Percentiles rank a stretch among this genome's conserved stretches.
Evolutionary conservation across 2,113 vertebrate genomes (phyloP).

Genomic region (Hemicordylus capensis): DNA sequence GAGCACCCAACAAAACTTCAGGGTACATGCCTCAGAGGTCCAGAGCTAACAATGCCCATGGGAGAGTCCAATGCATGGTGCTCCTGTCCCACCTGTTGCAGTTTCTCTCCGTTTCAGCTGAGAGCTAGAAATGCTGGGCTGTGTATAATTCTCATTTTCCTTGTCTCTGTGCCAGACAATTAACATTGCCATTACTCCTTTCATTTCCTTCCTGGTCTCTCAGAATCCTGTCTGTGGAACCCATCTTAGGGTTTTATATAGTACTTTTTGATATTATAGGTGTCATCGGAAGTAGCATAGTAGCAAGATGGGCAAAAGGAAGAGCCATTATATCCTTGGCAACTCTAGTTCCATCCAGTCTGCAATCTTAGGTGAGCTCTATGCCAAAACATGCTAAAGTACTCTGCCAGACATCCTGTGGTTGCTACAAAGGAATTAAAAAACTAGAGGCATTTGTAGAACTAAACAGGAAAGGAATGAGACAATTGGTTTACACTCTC

Average conservation of each 20-base stretch:
- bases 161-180: constrained; percentile 14
- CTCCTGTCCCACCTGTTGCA: not conserved
- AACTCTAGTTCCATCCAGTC: not conserved
- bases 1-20: no score
- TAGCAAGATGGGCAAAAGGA: constrained; percentile 2
- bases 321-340: constrained; percentile 16
- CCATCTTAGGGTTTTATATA: constrained; percentile 6
- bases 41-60: no score
- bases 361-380: not conserved
- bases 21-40: no score
- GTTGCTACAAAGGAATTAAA: constrained; percentile 22
- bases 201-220: constrained; percentile 9
- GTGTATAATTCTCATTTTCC: not conserved
- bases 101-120: not conserved
- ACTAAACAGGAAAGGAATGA: constrained; percentile 26
- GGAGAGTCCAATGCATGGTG: no score
- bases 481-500: constrained; percentile 5
- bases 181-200: constrained; percentile 23
- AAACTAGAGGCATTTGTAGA: not conserved
- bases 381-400: not conserved
- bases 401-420: constrained; percentile 12
- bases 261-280: constrained; percentile 12
- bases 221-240: not conserved
- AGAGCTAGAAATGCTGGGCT: not conserved
- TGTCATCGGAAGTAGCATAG: constrained; percentile 13